Conservation (phyloP, 2,888 invertebrate genomes). For the Lasiommata megera region DNA sequence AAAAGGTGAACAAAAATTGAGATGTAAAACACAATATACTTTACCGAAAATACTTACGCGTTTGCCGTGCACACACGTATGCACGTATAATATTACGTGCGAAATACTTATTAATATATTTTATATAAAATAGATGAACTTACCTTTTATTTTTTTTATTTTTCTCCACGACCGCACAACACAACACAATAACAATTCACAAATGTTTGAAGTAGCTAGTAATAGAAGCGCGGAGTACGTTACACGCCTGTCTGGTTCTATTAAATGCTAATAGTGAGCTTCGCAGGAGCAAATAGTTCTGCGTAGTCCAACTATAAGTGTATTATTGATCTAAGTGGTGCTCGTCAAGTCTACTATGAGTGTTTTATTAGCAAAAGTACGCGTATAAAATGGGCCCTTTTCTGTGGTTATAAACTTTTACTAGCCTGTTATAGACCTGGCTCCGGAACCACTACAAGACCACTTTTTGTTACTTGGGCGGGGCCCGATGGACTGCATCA, state of each 20-base stretch:
- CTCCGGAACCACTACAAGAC: slow-evolving; percentile 10
- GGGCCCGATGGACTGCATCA: too few relatives aligned
- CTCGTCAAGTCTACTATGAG: too few relatives aligned
- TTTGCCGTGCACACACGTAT: slow-evolving; percentile 12
- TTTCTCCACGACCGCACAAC: slow-evolving; percentile 7
- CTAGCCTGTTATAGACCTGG: slow-evolving; percentile 12
- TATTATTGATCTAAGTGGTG: too few relatives aligned
- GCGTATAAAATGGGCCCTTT: background rate
- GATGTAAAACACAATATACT: slow-evolving; percentile 11
- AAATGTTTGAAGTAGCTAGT: slow-evolving; percentile 3
- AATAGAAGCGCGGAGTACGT: background rate
- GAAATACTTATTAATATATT: slow-evolving; percentile 11
- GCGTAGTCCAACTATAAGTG: too few relatives aligned
- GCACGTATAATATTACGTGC: slow-evolving; percentile 7
- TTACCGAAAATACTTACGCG: slow-evolving; percentile 11
- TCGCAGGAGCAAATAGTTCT: too few relatives aligned
- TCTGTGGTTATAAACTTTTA: slow-evolving; percentile 11
- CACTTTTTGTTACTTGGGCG: slow-evolving; percentile 7
- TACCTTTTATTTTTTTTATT: slow-evolving; percentile 8
- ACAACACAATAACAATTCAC: slow-evolving; percentile 1
- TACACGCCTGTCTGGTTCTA: too few relatives aligned
- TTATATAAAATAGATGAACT: slow-evolving; percentile 5
- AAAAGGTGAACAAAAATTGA: slow-evolving; percentile 7
- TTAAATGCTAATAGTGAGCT: too few relatives aligned
- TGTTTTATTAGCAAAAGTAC: too few relatives aligned